phyloP scores from a whole-genome alignment of 2,113 vertebrate genomes.

The Typhlomys cinereus region DNA sequence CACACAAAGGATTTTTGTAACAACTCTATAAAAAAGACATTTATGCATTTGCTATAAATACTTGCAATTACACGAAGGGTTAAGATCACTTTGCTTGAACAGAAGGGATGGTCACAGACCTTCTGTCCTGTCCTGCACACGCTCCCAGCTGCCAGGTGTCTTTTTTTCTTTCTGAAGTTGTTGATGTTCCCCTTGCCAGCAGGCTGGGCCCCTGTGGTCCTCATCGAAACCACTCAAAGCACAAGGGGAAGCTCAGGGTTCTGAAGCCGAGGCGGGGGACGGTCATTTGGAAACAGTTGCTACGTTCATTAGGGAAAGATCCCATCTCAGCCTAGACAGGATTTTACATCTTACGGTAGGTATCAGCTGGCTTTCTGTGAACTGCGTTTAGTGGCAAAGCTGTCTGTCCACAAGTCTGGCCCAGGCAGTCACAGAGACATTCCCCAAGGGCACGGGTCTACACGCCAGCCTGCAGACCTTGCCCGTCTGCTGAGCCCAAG shows the following conservation, averaged over 20 bases:
- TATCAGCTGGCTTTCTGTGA: neutral
- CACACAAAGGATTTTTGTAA: too few relatives aligned
- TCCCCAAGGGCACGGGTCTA: neutral
- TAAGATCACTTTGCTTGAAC: too few relatives aligned
- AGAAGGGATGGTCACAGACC: neutral
- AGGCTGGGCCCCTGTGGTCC: neutral
- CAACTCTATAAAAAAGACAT: too few relatives aligned
- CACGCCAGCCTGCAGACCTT: neutral
- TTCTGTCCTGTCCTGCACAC: neutral
- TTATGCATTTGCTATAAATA: too few relatives aligned
- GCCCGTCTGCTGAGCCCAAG: neutral
- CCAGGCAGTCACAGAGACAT: neutral
- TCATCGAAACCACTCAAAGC: conserved; percentile 22
- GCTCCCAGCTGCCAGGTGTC: neutral
- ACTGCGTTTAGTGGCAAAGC: neutral
- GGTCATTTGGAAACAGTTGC: conserved; percentile 67
- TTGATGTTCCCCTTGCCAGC: neutral
- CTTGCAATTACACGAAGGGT: too few relatives aligned
- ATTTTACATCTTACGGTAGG: neutral
- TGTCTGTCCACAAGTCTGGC: neutral
- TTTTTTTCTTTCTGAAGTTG: neutral
- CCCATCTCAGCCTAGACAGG: conserved; percentile 13
- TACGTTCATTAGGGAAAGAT: conserved; percentile 36
- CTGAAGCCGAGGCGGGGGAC: neutral
- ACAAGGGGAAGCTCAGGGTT: conserved; percentile 68